Conservation (phyloP, 2,113 vertebrate genomes). For the Strix aluco region DNA sequence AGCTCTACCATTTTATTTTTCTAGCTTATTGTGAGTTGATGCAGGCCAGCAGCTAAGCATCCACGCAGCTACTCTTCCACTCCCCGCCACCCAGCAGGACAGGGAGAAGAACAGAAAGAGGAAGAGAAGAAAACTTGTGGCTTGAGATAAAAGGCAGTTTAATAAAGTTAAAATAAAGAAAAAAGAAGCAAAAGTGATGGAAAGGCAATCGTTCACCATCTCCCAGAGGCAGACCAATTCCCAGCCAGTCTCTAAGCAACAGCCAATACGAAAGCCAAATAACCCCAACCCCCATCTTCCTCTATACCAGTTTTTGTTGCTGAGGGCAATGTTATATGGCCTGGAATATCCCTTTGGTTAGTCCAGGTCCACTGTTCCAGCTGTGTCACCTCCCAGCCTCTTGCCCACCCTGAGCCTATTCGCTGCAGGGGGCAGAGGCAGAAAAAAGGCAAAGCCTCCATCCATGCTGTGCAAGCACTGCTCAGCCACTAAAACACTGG, state of each 20-base stretch:
- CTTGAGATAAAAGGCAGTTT: not conserved
- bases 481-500: not conserved
- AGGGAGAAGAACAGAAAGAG: not conserved
- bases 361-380: not conserved
- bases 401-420: not conserved
- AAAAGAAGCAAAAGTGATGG: not conserved
- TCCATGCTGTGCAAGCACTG: not conserved
- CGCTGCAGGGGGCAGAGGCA: accelerated
- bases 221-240: not conserved
- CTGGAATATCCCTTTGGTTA: not conserved
- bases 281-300: not conserved
- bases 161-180: not conserved
- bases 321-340: not conserved
- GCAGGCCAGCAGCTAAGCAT: not conserved
- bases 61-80: not conserved
- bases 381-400: not conserved
- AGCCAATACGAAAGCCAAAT: not conserved
- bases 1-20: not conserved
- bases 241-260: not conserved
- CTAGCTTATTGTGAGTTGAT: not conserved
- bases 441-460: not conserved
- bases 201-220: not conserved
- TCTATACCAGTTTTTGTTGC: not conserved
- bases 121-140: not conserved
- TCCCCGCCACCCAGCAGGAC: accelerated